A percentile compares a stretch with the other conserved stretches of the same genome.
Evolutionary conservation across 2,113 vertebrate species (phyloP).

Genomic region (Todiramphus chloris): DNA sequence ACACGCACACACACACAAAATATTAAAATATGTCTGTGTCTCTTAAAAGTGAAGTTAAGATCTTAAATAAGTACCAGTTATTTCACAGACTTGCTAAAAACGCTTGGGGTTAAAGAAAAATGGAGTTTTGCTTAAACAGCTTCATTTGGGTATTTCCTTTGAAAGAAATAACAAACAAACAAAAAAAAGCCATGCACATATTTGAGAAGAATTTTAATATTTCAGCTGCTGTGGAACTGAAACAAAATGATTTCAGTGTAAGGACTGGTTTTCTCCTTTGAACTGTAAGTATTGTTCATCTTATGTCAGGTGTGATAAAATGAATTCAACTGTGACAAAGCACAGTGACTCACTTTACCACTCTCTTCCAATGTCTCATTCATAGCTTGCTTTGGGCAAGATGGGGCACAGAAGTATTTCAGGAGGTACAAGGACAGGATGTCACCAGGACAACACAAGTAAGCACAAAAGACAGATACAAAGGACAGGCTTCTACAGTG

Average conservation of each 20-base stretch:
- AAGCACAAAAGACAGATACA: constrained; percentile 72
- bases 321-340: constrained; percentile 51
- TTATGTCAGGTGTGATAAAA: constrained; percentile 53
- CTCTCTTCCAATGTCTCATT: constrained; percentile 54
- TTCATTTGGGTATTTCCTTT: constrained; percentile 42
- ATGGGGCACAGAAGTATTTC: constrained; percentile 43
- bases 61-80: background rate
- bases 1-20: background rate
- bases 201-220: constrained; percentile 21
- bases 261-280: constrained; percentile 11
- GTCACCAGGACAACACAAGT: constrained; percentile 65
- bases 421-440: constrained; percentile 40
- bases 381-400: constrained; percentile 48
- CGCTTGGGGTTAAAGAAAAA: background rate
- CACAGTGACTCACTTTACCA: constrained; percentile 39
- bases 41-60: constrained; percentile 11
- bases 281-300: background rate
- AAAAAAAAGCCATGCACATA: background rate
- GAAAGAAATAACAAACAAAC: background rate
- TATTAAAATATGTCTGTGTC: background rate
- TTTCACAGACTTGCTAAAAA: constrained; percentile 33
- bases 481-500: constrained; percentile 70
- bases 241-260: constrained; percentile 20
- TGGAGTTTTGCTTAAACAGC: background rate
- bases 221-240: constrained; percentile 23